Evolutionary conservation across 2,888 invertebrate species (phyloP).

Genomic region (Theodoxus fluviatilis): DNA sequence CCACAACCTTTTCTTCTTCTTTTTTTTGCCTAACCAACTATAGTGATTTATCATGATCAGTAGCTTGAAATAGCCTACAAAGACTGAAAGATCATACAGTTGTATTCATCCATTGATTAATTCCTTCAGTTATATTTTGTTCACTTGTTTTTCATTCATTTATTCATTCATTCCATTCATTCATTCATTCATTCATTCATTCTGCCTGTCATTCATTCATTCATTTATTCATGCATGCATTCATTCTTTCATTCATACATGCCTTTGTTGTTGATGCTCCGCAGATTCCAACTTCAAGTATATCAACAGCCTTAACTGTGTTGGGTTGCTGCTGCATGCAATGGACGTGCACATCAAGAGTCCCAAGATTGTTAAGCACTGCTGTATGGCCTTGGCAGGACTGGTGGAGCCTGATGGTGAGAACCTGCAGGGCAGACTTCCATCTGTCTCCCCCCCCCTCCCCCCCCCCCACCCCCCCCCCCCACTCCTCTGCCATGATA

Average conservation of each 20-base stretch:
- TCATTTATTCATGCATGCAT: not conserved
- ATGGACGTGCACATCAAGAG: slow-evolving; percentile 50
- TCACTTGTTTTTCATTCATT: not conserved
- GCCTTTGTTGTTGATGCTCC: slow-evolving; percentile 25
- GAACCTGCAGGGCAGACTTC: too few relatives aligned
- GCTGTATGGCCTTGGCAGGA: slow-evolving; percentile 58
- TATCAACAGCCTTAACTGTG: slow-evolving; percentile 53
- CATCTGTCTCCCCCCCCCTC: too few relatives aligned
- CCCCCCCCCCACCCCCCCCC: too few relatives aligned
- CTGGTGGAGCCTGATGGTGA: slow-evolving; percentile 60
- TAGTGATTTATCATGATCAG: too few relatives aligned
- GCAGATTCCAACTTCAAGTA: slow-evolving; percentile 53
- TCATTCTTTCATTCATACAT: not conserved
- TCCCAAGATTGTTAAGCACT: slow-evolving; percentile 60
- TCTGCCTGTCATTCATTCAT: not conserved
- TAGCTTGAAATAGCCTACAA: too few relatives aligned
- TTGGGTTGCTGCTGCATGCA: slow-evolving; percentile 50
- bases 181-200: not conserved
- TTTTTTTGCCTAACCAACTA: too few relatives aligned
- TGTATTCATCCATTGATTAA: too few relatives aligned
- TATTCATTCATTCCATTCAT: too few relatives aligned
- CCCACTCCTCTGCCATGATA: too few relatives aligned
- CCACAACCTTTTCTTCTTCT: too few relatives aligned
- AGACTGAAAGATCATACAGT: too few relatives aligned
- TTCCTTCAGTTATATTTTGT: not conserved